phyloP scores from a whole-genome alignment of 1,140 invertebrate genomes.

The Lethocerus indicus region DNA sequence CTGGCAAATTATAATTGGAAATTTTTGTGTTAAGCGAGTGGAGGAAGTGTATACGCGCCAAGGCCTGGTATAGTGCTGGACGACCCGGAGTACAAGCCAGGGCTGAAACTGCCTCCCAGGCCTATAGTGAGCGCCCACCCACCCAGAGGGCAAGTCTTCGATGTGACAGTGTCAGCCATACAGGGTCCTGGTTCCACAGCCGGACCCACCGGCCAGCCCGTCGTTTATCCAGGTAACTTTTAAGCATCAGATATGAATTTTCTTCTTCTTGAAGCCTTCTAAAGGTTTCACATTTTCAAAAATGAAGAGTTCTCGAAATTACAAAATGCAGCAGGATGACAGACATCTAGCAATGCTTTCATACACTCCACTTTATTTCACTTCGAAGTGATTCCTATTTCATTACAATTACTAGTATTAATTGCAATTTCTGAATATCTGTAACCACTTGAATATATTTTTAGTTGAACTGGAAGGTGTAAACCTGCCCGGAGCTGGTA shows the following conservation, averaged over 20 bases:
- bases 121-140: constrained; percentile 26
- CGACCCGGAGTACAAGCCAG: constrained; percentile 57
- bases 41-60: constrained; percentile 36
- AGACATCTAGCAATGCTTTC: too few species aligned
- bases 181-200: constrained; percentile 51
- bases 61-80: constrained; percentile 66
- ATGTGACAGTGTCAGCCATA: constrained; percentile 71
- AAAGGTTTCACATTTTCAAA: too few species aligned
- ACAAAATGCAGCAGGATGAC: too few species aligned
- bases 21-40: constrained; percentile 1
- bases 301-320: too few species aligned
- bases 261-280: too few species aligned
- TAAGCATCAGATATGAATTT: too few species aligned
- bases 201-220: constrained; percentile 29
- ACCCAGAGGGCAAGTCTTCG: constrained; percentile 57
- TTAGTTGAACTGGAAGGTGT: constrained; percentile 22
- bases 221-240: constrained; percentile 33
- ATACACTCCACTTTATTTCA: too few species aligned
- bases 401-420: too few species aligned
- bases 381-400: too few species aligned
- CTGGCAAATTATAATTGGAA: too few species aligned
- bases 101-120: constrained; percentile 24
- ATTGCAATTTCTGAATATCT: too few species aligned
- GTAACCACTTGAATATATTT: too few species aligned
- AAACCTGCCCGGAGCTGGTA: constrained; percentile 20